Conservation (phyloP, 1,140 invertebrate genomes). For the Phymorhynchus buccinoides region DNA sequence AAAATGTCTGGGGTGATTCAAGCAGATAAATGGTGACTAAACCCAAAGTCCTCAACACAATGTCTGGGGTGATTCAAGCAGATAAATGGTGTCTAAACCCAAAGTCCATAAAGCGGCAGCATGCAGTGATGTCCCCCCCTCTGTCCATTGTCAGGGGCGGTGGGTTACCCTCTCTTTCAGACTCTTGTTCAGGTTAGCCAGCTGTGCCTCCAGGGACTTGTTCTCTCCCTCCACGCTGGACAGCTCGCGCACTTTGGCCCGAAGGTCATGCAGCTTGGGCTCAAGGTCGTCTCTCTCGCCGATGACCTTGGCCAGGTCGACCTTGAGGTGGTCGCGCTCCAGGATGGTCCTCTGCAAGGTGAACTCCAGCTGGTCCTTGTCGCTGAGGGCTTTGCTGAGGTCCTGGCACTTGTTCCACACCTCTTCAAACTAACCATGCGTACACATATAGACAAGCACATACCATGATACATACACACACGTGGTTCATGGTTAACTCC, state of each 20-base stretch:
- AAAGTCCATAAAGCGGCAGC: not conserved
- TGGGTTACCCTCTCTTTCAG: conserved; percentile 44
- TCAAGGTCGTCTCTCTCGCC: conserved; percentile 33
- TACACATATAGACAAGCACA: not conserved
- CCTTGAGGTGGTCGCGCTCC: conserved; percentile 42
- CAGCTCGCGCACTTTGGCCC: conserved; percentile 33
- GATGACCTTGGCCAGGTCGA: conserved; percentile 36
- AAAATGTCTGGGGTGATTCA: not conserved
- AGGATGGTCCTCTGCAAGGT: conserved; percentile 39
- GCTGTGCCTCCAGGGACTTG: conserved; percentile 34
- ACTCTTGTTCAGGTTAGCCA: conserved; percentile 33
- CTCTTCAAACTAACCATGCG: conserved; percentile 25
- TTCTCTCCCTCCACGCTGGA: conserved; percentile 35
- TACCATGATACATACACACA: not conserved
- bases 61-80: too few relatives aligned
- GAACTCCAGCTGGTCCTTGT: conserved; percentile 43
- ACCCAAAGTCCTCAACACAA: not conserved
- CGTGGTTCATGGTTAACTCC: conserved; percentile 42
- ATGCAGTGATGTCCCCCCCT: conserved; percentile 9
- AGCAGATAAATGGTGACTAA: not conserved
- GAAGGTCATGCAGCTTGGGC: conserved; percentile 29
- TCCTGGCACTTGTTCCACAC: conserved; percentile 35
- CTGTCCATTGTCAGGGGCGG: too few relatives aligned
- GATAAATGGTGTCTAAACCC: not conserved
- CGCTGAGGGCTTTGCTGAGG: conserved; percentile 26